Evolutionary conservation across 2,113 vertebrate species (phyloP), one percentile per base, ranked within the genome.

Genomic region (Onychorhynchus coronatus): DNA sequence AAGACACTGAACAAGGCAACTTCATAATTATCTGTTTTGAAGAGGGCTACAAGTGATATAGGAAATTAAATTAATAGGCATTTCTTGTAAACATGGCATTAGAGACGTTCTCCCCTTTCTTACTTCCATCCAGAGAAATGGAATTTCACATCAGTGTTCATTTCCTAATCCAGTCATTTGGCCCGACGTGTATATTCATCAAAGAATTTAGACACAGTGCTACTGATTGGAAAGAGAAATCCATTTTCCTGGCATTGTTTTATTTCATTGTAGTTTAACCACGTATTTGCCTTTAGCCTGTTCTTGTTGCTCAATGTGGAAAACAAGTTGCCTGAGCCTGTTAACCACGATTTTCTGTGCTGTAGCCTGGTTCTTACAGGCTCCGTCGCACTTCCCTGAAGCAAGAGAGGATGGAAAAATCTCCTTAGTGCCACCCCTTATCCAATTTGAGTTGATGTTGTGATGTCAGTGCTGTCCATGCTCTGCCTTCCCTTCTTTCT

Each of bases 41-140:
- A 93, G 95, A 95, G 61, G 46, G 39, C 84, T 88, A 53, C 91
- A 82, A 75, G 2, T 93, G 83, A 85, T 71, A 85, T 13, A 87
- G 62, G 25, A 94, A 89, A 89, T 19, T 27, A 70, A 95, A 96
- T 56, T 96, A 86, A 83, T 75, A 94, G 87, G 70, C 20, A 8
- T 62, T 96, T 72, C 81, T 91, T 85, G 35, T 73, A 93, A 90
- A 59, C 6, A 13, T 17, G 49, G 41, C 52, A 44, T 84, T 89
- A 61, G 37, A 52, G 77, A 77, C 33, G 86, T 83, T 92, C 92
- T 91, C 46, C 42, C 31, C 37, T 70, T 85, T 56, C 28, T 87
- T 76, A 12, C 23, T 81, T 90, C 67, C 75, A 85, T 67, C 44
- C 78, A n/a, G 75, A 88, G 91, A 88, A 95, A 67, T 49, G 49